Base-by-base conservation (phyloP, 2,888 invertebrate genomes). In the Erynnis tages region DNA sequence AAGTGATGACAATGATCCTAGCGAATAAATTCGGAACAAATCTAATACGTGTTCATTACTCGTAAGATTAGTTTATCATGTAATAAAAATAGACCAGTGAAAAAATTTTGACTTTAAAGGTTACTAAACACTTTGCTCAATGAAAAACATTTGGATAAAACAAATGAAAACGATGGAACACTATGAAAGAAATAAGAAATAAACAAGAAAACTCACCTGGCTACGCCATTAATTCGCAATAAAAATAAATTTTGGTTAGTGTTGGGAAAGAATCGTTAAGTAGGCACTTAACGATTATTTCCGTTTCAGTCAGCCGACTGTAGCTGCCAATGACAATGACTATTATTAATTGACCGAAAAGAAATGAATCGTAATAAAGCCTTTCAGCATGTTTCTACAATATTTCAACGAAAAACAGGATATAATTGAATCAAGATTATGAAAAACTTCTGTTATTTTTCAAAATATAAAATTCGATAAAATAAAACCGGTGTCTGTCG, bases 201-300 rank as follows among this genome's bases (percentile, higher is more conserved):
- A 87, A 87, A 88, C 86, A 88, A 87, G 82, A 79, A 86, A 84
- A 82, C 89, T 88, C 82, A 89, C 89, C 88, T 87, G 86, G 87
- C 89, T 89, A 89, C 88, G 89, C 89, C 89, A 89, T 89, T 89
- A 86, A 86, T 89, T 87, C 88, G 87, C 83, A 89, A 82, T 87
- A 89, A 87, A 87, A 87, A 88, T 86, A 86, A 86, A 86, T 75
- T 75, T 66, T 58, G 52, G 54, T 47, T 66, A 65, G 76, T 67
- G 72, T 54, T 56, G 38, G 34, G n/a, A 2, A 8, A 49, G 21
- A 48, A 49, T 14, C 44, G 50, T 13, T 29, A 44, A 13, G 5
- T 6, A 6, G 19, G 2, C n/a, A n/a, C n/a, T n/a, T n/a, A n/a
- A n/a, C n/a, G n/a, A n/a, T n/a, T n/a, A n/a, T n/a, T n/a, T n/a